These are phyloP conservation scores for Gortyna flavago DNA, from an alignment of 2,888 invertebrate species.

Conservation along the genomic window DNA sequence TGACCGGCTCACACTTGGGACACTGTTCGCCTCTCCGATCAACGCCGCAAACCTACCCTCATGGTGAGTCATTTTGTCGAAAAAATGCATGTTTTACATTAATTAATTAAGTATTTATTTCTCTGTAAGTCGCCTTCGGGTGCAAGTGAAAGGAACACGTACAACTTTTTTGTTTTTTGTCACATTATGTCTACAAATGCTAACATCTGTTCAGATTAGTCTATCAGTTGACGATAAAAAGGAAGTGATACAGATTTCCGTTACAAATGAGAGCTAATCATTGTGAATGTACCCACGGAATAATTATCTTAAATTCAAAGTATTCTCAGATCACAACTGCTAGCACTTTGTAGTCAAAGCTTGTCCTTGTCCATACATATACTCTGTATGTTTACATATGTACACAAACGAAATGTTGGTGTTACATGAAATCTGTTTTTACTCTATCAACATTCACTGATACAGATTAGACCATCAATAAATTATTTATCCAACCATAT, in stretches of 20 bases:
- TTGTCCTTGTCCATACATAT: constrained; percentile 37
- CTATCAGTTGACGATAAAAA: constrained; percentile 16
- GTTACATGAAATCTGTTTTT: constrained; percentile 11
- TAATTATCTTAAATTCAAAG: constrained; percentile 13
- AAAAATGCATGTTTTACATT: constrained; percentile 73
- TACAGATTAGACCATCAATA: background rate
- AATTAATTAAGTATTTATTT: constrained; percentile 36
- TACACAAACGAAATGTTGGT: constrained; percentile 23
- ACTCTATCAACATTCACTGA: background rate
- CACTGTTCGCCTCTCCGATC: constrained; percentile 85
- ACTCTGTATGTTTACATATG: constrained; percentile 43
- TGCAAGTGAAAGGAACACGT: constrained; percentile 51
- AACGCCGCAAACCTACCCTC: constrained; percentile 87
- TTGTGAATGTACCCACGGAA: constrained; percentile 45
- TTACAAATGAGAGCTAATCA: constrained; percentile 20
- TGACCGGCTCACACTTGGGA: constrained; percentile 84
- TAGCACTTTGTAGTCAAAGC: constrained; percentile 25
- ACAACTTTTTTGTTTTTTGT: constrained; percentile 27
- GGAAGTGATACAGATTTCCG: constrained; percentile 37
- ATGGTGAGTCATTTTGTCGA: constrained; percentile 83
- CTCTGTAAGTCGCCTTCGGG: constrained; percentile 14
- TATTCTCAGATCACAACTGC: constrained; percentile 12
- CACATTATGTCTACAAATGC: constrained; percentile 33
- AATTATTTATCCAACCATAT: background rate
- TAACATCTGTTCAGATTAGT: constrained; percentile 63